phyloP scores from a whole-genome alignment of 2,113 vertebrate genomes.

The Thermophis baileyi region DNA sequence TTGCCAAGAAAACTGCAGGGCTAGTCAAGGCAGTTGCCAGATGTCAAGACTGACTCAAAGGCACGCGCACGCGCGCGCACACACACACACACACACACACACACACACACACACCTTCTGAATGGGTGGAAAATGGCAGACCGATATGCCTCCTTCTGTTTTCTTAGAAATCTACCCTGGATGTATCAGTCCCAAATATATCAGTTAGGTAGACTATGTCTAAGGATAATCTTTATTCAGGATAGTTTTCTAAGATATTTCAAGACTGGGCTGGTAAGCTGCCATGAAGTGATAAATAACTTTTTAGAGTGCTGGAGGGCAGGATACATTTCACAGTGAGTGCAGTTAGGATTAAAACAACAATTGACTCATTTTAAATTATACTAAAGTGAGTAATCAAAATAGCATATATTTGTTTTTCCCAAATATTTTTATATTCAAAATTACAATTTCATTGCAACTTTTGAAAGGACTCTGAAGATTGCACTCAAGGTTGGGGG shows the following conservation, averaged over 20 bases:
- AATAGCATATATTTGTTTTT: not conserved
- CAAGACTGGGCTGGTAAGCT: not conserved
- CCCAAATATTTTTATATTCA: not conserved
- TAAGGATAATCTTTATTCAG: not conserved
- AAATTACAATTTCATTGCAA: not conserved
- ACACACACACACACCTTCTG: not conserved
- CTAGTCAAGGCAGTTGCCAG: not conserved
- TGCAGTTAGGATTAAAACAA: not conserved
- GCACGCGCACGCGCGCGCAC: fast-evolving
- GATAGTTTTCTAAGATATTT: not conserved
- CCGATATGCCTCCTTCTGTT: not conserved
- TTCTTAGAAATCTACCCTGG: not conserved
- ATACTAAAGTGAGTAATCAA: not conserved
- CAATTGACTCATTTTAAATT: not conserved
- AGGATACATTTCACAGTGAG: not conserved
- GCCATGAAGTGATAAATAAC: not conserved
- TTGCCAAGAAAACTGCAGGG: not conserved
- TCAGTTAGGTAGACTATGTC: not conserved
- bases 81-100: not conserved
- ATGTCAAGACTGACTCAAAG: not conserved
- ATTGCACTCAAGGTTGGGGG: not conserved
- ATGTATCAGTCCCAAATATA: not conserved
- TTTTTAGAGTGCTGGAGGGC: not conserved
- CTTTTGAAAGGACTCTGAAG: not conserved
- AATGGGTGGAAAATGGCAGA: not conserved